Base-by-base conservation (phyloP, 2,797 vertebrate genomes). In the Myiotriccus ornatus region DNA sequence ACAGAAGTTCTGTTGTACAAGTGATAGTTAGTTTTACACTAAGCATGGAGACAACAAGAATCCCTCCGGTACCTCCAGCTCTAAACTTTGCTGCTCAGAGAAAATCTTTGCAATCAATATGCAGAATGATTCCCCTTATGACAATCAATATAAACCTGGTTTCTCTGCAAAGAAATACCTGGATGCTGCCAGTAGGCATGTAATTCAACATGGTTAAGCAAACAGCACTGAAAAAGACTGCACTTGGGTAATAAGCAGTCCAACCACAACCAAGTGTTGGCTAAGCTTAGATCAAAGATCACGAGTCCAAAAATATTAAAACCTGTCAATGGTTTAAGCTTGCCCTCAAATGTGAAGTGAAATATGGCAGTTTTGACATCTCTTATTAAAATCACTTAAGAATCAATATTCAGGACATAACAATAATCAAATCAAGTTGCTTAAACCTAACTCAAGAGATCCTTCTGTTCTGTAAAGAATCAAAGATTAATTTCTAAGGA, bases 401-500 rank as follows among this genome's bases (percentile, higher is more conserved):
- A 79, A 88, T 81, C 84, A 84, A 93, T 89, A 82, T 87, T 93
- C 50, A 44, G 76, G 63, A 69, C 63, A 73, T 86, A 89, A 91
- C 62, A 85, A 89, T 92, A 94, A 97, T 90, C 73, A 93, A 88
- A 96, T 69, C 35, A 27, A 93, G 77, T 85, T 84, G 76, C 69
- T 86, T 88, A 93, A 84, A 91, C n/a, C 0, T 1, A 93, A 90
- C 93, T 69, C 87, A 18, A 52, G 91, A 87, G 89, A 92, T 76
- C 15, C 15, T 88, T 91, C 87, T 92, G 15, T 93, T 86, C 65
- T 84, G 43, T 63, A 76, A 91, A 88, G 84, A 94, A 92, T 67
- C 76, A 88, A 84, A 88, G 89, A 92, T 84, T 94, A 86, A 91
- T 96, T 92, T 96, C 69, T 88, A 77, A 95, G 80, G 87, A 96